Conservation (phyloP, 1,140 invertebrate genomes). For the Drosophila grimshawi region DNA sequence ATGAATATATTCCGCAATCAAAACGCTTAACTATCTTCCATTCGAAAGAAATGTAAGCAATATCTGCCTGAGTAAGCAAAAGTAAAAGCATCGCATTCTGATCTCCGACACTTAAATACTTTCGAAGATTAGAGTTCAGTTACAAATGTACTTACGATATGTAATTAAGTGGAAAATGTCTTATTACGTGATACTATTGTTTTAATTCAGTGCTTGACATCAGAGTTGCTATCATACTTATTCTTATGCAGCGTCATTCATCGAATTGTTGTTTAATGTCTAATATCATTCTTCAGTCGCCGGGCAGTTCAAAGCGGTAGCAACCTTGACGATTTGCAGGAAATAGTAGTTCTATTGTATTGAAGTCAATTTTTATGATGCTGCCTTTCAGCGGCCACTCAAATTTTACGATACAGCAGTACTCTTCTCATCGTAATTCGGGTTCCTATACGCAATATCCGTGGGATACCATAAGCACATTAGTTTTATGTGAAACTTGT, state of each 20-base stretch:
- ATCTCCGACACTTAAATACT: too few species aligned
- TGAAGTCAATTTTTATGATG: slow-evolving; percentile 62
- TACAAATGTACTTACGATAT: too few species aligned
- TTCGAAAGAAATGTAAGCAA: too few species aligned
- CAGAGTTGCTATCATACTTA: slow-evolving; percentile 3
- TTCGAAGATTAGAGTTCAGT: too few species aligned
- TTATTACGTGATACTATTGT: background rate
- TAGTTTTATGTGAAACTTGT: slow-evolving; percentile 10
- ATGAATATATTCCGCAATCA: too few species aligned
- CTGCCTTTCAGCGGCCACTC: slow-evolving; percentile 65
- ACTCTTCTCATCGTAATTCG: slow-evolving; percentile 39
- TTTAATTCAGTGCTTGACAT: background rate
- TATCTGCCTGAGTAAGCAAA: too few species aligned
- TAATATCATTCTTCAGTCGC: slow-evolving; percentile 46
- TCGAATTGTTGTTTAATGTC: slow-evolving; percentile 14
- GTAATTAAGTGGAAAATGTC: background rate
- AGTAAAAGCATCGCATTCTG: too few species aligned
- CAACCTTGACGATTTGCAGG: slow-evolving; percentile 17
- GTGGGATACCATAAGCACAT: slow-evolving; percentile 1
- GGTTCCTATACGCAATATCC: slow-evolving; percentile 9
- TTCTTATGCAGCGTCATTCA: slow-evolving; percentile 15
- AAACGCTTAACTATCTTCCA: too few species aligned
- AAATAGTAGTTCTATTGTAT: slow-evolving; percentile 47
- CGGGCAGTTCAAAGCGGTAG: slow-evolving; percentile 56
- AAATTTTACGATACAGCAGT: slow-evolving; percentile 50